phyloP scores from a whole-genome alignment of 2,113 vertebrate species.

The Phalacrocorax carbo region DNA sequence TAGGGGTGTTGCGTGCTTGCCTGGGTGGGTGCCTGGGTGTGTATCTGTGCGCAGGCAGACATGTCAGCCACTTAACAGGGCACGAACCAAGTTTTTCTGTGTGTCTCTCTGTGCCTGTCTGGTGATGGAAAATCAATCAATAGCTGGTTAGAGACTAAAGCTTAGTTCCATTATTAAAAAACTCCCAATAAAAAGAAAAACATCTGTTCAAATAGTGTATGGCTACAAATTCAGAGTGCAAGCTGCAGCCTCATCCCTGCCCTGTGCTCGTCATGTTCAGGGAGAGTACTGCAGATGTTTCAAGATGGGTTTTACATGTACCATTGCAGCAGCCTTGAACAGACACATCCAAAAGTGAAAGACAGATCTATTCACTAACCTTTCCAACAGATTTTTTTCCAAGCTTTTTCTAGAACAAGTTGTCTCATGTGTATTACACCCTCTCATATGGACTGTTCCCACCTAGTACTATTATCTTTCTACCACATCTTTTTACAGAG shows the following conservation, averaged over 20 bases:
- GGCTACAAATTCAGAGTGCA: background rate
- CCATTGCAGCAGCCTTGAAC: background rate
- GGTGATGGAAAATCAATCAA: constrained; percentile 41
- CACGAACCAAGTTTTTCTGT: background rate
- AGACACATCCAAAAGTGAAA: background rate
- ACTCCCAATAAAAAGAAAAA: constrained; percentile 32
- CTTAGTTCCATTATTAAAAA: constrained; percentile 34
- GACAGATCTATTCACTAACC: background rate
- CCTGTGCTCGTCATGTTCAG: background rate
- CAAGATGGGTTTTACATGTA: constrained; percentile 17
- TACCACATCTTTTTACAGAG: background rate
- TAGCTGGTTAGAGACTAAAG: constrained; percentile 43
- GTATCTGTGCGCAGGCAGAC: background rate
- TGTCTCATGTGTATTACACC: background rate
- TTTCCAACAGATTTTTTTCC: background rate
- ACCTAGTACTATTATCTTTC: background rate
- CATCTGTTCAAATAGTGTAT: background rate
- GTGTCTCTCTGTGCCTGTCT: background rate
- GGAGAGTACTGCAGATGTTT: constrained; percentile 15
- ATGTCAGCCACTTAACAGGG: background rate
- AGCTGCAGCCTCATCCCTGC: background rate
- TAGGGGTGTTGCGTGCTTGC: background rate
- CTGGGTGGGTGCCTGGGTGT: background rate
- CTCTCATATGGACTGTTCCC: background rate
- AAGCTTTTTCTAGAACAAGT: background rate